These are phyloP conservation scores for Agriopis aurantiaria DNA, from an alignment of 2,888 invertebrate species.

Conservation along the genomic window DNA sequence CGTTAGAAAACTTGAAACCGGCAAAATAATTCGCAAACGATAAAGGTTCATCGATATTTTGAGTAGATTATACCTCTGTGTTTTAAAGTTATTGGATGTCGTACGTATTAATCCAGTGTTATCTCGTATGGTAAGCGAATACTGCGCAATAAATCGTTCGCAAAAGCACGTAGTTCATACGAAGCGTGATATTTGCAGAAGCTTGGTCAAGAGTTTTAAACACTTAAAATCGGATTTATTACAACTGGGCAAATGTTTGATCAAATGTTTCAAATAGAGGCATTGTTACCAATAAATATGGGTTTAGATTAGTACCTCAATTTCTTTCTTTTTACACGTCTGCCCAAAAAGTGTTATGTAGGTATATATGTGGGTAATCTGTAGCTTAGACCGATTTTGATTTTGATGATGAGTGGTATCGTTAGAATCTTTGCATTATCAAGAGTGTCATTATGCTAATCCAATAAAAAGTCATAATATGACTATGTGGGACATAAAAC, in stretches of 20 bases:
- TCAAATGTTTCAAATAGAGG: conserved; percentile 1
- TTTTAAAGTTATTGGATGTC: conserved; percentile 20
- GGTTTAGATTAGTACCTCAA: background rate
- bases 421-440: too few species aligned
- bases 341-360: too few species aligned
- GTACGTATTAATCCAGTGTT: conserved; percentile 12
- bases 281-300: background rate
- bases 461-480: too few species aligned
- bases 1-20: background rate
- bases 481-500: too few species aligned
- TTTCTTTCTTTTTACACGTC: too few species aligned
- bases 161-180: conserved; percentile 27
- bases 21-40: background rate
- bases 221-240: background rate
- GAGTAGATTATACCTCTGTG: background rate
- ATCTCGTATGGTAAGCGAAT: conserved; percentile 29
- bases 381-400: too few species aligned
- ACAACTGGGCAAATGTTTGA: conserved; percentile 4
- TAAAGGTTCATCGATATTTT: background rate
- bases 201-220: conserved; percentile 17
- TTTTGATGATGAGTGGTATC: too few species aligned
- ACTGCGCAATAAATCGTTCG: conserved; percentile 40
- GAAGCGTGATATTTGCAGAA: conserved; percentile 26
- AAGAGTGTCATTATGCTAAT: too few species aligned
- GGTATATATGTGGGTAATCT: too few species aligned